These are phyloP conservation scores for Suncus etruscus DNA, from an alignment of 2,113 vertebrate genomes.

Conservation along the genomic window DNA sequence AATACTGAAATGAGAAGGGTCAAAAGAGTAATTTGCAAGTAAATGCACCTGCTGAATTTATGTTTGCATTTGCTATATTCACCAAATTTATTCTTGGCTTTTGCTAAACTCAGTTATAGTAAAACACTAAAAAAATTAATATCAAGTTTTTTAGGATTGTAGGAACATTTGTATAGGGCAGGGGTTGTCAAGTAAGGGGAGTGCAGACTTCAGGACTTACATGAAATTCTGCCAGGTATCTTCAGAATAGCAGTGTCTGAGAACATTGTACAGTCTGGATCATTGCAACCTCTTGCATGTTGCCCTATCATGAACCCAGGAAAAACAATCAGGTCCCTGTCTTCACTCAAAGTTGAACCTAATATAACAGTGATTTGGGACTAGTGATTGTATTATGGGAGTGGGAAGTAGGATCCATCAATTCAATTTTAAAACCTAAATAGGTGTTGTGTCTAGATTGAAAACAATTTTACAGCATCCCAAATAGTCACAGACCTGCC, in stretches of 20 bases:
- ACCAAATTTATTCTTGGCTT: conserved; percentile 76
- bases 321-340: conserved; percentile 30
- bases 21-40: conserved; percentile 71
- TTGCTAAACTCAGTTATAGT: conserved; percentile 55
- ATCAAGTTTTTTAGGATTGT: conserved; percentile 42
- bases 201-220: not conserved
- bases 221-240: conserved; percentile 25
- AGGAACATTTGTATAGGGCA: conserved; percentile 39
- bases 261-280: conserved; percentile 43
- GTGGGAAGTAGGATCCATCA: not conserved
- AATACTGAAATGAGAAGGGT: conserved; percentile 57
- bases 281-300: conserved; percentile 27
- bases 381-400: not conserved
- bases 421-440: conserved; percentile 30
- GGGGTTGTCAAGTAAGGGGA: not conserved
- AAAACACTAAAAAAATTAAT: conserved; percentile 45
- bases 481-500: not conserved
- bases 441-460: not conserved
- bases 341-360: conserved; percentile 15
- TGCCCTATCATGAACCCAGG: conserved; percentile 20
- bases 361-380: not conserved
- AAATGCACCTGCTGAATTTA: conserved; percentile 78
- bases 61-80: conserved; percentile 65
- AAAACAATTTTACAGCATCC: not conserved
- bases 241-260: not conserved